Evolutionary conservation across 2,888 invertebrate species (phyloP), one percentile per base, ranked within the genome.

Genomic region (Rhaphigaster nebulosa): DNA sequence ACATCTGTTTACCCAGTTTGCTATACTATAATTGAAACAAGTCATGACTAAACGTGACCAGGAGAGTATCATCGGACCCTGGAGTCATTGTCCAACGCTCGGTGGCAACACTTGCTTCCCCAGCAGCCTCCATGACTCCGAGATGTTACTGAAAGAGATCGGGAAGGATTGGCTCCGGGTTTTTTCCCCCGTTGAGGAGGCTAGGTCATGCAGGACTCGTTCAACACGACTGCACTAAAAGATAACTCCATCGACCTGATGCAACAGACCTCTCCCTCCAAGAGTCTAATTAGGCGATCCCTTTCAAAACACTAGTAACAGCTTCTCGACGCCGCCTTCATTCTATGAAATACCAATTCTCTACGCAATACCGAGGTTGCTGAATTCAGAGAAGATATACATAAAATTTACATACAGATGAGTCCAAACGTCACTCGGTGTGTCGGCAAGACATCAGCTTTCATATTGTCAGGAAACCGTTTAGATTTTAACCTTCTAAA

Each of bases 221-320:
- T 84, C 84, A 84, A 84, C 84, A 84, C 84, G 84, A 84, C 84
- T 84, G 84, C 84, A 84, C 84, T 23, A 84, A 41, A 45, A 84
- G 84, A 84, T 84, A 84, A 45, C 84, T 84, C 84, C 84, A 84
- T 84, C 41, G 84, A 50, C 84, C 84, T 84, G 84, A 84, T 84
- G 84, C 45, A 84, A 84, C 12, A 84, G 84, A 84, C 45, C 45
- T 45, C 84, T 84, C 41, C 84, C 84, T 80, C 45, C 41, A 50
- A 26, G 26, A 45, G 84, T 13, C 84, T 84, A 84, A 84, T 84
- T 84, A 84, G 84, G 34, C 20, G 34, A 84, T 50, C n/a, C 84
- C 84, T 84, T 84, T 84, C 84, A 41, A 50, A 84, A 84, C 23
- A 76, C 34, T 20, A 10, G 34, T 76, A 38, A 76, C 70, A 18